phyloP scores from a whole-genome alignment of 2,797 vertebrate species.

The Sebastes nivosus region DNA sequence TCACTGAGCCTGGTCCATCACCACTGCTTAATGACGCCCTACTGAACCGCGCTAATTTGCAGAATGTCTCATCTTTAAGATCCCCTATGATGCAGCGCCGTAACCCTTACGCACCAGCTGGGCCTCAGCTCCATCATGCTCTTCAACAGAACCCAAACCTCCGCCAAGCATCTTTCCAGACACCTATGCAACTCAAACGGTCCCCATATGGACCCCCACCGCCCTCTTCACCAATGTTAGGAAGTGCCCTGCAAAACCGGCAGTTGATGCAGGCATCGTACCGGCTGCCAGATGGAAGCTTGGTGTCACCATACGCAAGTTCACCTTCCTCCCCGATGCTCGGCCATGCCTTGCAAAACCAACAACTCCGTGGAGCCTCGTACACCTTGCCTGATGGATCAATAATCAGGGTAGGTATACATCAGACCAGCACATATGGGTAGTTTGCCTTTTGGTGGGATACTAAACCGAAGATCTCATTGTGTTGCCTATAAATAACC shows the following conservation, averaged over 20 bases:
- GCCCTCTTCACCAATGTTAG: conserved; percentile 68
- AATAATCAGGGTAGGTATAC: conserved; percentile 59
- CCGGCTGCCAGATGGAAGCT: conserved; percentile 65
- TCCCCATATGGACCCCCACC: conserved; percentile 52
- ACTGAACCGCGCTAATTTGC: conserved; percentile 71
- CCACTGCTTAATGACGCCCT: conserved; percentile 80
- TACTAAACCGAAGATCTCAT: too few relatives aligned
- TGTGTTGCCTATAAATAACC: too few relatives aligned
- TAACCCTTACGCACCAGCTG: conserved; percentile 59
- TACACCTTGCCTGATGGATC: conserved; percentile 78
- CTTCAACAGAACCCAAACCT: conserved; percentile 73
- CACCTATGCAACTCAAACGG: conserved; percentile 57
- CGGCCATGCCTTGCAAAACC: conserved; percentile 76
- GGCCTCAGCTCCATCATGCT: conserved; percentile 68
- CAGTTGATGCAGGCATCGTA: conserved; percentile 74
- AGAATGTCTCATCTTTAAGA: conserved; percentile 69
- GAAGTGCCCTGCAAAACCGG: conserved; percentile 68
- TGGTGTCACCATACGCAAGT: conserved; percentile 67
- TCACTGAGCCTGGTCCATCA: conserved; percentile 75
- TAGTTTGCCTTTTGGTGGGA: too few relatives aligned
- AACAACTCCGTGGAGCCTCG: conserved; percentile 71
- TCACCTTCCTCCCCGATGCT: conserved; percentile 68
- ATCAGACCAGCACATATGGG: too few relatives aligned
- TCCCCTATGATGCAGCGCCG: conserved; percentile 67
- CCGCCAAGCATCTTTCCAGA: conserved; percentile 69